A percentile compares a stretch with the other conserved stretches of the same genome.
These are phyloP conservation scores for Bombyx mandarina DNA, from an alignment of 1,140 invertebrate genomes.

Conservation along the genomic window DNA sequence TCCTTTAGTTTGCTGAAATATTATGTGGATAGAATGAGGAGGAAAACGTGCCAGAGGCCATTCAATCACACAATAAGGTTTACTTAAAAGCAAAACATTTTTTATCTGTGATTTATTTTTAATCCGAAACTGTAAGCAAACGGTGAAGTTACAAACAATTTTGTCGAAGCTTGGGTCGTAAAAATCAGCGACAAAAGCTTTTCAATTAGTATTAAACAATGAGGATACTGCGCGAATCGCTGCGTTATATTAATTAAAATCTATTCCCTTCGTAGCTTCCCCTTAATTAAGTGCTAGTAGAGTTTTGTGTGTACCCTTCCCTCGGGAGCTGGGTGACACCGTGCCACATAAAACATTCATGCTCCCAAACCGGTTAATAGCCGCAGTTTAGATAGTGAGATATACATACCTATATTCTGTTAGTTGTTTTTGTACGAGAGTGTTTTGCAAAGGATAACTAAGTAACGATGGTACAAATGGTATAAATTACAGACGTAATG, in stretches of 20 bases:
- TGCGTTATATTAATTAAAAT: slow-evolving; percentile 53
- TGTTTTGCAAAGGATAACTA: too few species aligned
- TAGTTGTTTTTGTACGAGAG: slow-evolving; percentile 1
- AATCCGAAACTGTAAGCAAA: too few species aligned
- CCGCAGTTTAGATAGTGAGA: slow-evolving; percentile 38
- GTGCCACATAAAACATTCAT: slow-evolving; percentile 53
- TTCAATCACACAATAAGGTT: too few species aligned
- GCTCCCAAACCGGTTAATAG: slow-evolving; percentile 50
- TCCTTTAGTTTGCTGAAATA: too few species aligned
- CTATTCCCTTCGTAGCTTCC: slow-evolving; percentile 41
- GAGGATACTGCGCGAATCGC: slow-evolving; percentile 25
- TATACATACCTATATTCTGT: slow-evolving; percentile 13
- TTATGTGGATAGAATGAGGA: too few species aligned
- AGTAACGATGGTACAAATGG: too few species aligned
- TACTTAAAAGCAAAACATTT: too few species aligned
- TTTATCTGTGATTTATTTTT: too few species aligned
- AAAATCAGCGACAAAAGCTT: slow-evolving; percentile 3
- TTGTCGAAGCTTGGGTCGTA: too few species aligned
- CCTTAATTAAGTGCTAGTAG: slow-evolving; percentile 58
- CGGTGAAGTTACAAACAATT: too few species aligned
- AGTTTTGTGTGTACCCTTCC: slow-evolving; percentile 51
- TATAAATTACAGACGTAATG: too few species aligned
- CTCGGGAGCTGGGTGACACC: slow-evolving; percentile 37
- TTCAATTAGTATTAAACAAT: slow-evolving; percentile 32
- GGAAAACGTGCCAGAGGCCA: too few species aligned